phyloP scores from a whole-genome alignment of 2,888 invertebrate genomes.

The Liodrosophila aerea region DNA sequence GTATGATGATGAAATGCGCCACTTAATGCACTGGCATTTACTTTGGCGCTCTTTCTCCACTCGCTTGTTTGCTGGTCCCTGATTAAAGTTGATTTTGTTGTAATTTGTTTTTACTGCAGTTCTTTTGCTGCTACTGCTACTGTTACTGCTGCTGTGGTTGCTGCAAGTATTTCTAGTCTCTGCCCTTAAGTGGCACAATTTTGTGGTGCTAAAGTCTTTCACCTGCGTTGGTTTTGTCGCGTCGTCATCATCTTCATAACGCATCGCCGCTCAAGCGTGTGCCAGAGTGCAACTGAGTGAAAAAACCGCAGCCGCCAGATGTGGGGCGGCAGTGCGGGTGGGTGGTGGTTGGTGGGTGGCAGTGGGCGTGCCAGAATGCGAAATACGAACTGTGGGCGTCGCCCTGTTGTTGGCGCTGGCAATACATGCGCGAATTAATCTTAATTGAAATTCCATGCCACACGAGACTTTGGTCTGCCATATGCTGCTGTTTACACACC shows the following conservation, averaged over 20 bases:
- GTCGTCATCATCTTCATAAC: constrained; percentile 62
- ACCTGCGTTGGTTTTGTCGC: constrained; percentile 31
- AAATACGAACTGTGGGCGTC: constrained; percentile 32
- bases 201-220: constrained; percentile 53
- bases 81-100: constrained; percentile 69
- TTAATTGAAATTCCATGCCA: constrained; percentile 75
- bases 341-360: too few relatives aligned
- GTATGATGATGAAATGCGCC: constrained; percentile 65
- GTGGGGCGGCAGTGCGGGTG: background rate
- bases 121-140: constrained; percentile 15
- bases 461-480: constrained; percentile 44
- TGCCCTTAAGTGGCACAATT: constrained; percentile 69
- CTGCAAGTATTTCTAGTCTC: constrained; percentile 2
- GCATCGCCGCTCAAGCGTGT: constrained; percentile 67
- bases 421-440: constrained; percentile 74
- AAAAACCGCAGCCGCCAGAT: constrained; percentile 62
- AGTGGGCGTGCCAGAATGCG: constrained; percentile 38
- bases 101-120: constrained; percentile 55
- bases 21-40: constrained; percentile 68
- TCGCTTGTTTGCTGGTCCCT: constrained; percentile 22
- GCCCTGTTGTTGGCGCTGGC: constrained; percentile 22
- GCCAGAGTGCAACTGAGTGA: constrained; percentile 70
- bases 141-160: constrained; percentile 39
- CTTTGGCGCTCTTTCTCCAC: constrained; percentile 43
- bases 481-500: constrained; percentile 41